phyloP scores from a whole-genome alignment of 2,888 invertebrate genomes.

The Ochlodes sylvanus region DNA sequence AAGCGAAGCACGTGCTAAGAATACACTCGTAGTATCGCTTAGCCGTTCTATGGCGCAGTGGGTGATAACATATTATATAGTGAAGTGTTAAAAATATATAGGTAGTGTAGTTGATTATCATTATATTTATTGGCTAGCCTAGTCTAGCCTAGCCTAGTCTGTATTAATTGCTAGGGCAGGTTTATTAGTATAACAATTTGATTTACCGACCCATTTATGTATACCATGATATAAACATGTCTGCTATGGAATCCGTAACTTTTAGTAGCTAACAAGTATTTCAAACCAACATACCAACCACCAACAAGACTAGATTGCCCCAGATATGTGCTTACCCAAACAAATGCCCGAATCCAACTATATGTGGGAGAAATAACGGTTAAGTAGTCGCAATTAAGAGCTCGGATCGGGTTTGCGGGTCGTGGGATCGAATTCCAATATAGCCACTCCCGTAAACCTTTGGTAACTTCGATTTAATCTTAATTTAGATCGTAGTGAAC shows the following conservation, averaged over 20 bases:
- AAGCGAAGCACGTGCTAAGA: constrained; percentile 12
- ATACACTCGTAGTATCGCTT: constrained; percentile 8
- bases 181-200: too few species aligned
- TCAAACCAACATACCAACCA: not conserved
- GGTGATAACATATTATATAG: not conserved
- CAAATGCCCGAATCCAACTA: constrained; percentile 17
- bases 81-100: not conserved
- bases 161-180: too few species aligned
- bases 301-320: not conserved
- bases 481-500: constrained; percentile 24
- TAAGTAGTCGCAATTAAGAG: constrained; percentile 36
- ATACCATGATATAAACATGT: too few species aligned
- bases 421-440: constrained; percentile 37
- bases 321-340: constrained; percentile 40
- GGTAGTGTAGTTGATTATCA: not conserved
- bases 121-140: too few species aligned
- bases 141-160: too few species aligned
- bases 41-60: not conserved
- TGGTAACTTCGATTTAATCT: constrained; percentile 34
- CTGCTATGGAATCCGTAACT: not conserved
- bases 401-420: constrained; percentile 30
- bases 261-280: not conserved
- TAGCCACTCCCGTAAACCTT: constrained; percentile 37
- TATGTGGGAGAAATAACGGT: constrained; percentile 20
- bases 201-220: too few species aligned